Conservation (phyloP, 2,113 vertebrate genomes). For the Laticauda laticaudata region DNA sequence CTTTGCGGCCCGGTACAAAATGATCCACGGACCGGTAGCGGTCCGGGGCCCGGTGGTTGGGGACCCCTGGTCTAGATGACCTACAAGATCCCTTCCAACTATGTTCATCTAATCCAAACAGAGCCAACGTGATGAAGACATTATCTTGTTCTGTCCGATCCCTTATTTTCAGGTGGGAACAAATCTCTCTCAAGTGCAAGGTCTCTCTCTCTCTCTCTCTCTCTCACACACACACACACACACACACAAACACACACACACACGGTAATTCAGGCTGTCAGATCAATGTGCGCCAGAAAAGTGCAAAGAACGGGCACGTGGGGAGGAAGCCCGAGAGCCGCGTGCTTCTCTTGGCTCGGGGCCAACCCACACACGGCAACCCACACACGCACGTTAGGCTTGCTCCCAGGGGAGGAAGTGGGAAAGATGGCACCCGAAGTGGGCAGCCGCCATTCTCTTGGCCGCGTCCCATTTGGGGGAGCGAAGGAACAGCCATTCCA, state of each 20-base stretch:
- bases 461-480: conserved; percentile 42
- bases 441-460: neutral
- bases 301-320: neutral
- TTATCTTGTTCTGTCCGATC: conserved; percentile 16
- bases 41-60: too few relatives aligned
- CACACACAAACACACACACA: too few relatives aligned
- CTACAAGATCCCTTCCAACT: too few relatives aligned
- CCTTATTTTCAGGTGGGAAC: neutral
- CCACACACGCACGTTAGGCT: neutral
- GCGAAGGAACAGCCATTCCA: conserved; percentile 54
- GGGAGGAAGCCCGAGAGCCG: neutral
- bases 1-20: too few relatives aligned
- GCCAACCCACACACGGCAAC: neutral
- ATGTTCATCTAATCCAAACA: too few relatives aligned
- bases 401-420: neutral
- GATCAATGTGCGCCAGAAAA: neutral
- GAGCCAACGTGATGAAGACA: neutral
- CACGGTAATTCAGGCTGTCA: neutral
- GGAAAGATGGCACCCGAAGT: neutral
- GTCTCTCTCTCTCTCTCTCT: too few relatives aligned
- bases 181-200: neutral
- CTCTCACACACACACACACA: too few relatives aligned
- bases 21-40: too few relatives aligned
- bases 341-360: neutral
- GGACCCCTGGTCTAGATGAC: too few relatives aligned